phyloP scores from a whole-genome alignment of 92 coral and sea anemone species.

The Epizoanthus stellaris region DNA sequence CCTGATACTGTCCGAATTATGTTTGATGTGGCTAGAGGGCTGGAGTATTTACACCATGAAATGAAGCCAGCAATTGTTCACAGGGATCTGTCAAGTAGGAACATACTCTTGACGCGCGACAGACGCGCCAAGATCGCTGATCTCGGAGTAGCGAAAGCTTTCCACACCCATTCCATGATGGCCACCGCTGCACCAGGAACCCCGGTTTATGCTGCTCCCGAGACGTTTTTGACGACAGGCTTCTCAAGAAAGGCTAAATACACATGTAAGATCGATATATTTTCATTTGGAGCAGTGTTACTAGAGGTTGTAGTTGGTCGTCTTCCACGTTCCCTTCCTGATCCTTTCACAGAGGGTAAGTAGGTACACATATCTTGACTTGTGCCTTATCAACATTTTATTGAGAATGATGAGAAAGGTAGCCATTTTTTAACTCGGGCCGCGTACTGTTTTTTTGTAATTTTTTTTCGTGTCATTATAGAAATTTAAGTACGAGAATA shows the following conservation, averaged over 20 bases:
- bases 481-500: no score
- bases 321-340: slow-evolving; percentile 52
- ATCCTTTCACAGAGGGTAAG: slow-evolving; percentile 60
- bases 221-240: slow-evolving; percentile 53
- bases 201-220: slow-evolving; percentile 77
- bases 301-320: slow-evolving; percentile 75
- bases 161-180: slow-evolving; percentile 72
- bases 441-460: no score
- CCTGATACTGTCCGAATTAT: slow-evolving; percentile 63
- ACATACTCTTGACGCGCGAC: slow-evolving; percentile 53
- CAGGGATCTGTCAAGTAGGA: slow-evolving; percentile 77
- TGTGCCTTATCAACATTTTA: no score
- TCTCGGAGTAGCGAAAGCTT: slow-evolving; percentile 72
- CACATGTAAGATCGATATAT: slow-evolving; percentile 74
- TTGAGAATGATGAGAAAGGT: no score
- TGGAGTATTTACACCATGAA: slow-evolving; percentile 64
- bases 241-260: slow-evolving; percentile 49
- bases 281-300: slow-evolving; percentile 77
- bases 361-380: no score
- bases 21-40: slow-evolving; percentile 69
- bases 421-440: no score
- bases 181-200: slow-evolving; percentile 76
- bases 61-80: slow-evolving; percentile 58
- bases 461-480: no score
- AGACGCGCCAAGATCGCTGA: slow-evolving; percentile 75